A percentile compares a stretch with the other conserved stretches of the same genome.
These are phyloP conservation scores for Belgica antarctica DNA, from an alignment of 2,888 invertebrate genomes.

Conservation along the genomic window DNA sequence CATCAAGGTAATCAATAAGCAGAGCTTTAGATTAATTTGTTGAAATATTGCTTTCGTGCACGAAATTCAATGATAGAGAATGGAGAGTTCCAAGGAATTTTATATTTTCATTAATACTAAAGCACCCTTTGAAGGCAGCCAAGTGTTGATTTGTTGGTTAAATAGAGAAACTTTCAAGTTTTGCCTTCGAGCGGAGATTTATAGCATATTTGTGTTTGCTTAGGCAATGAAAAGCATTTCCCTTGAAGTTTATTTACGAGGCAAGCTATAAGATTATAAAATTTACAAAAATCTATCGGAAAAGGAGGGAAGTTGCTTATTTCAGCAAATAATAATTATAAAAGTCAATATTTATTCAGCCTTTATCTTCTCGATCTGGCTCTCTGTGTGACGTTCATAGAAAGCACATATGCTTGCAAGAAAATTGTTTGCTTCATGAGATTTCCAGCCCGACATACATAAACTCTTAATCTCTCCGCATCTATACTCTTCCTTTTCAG, in stretches of 20 bases:
- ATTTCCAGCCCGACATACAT: neutral
- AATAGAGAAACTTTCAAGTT: slow-evolving; percentile 2
- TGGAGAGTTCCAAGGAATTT: slow-evolving; percentile 12
- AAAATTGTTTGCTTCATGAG: neutral
- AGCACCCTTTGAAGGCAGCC: neutral
- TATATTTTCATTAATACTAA: slow-evolving; percentile 32
- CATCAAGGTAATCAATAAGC: slow-evolving; percentile 1
- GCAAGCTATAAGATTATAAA: neutral
- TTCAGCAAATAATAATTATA: slow-evolving; percentile 44
- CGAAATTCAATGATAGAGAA: slow-evolving; percentile 32
- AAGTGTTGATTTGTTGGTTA: slow-evolving; percentile 40
- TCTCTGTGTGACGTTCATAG: neutral
- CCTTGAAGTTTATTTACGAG: neutral
- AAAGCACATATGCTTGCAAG: neutral
- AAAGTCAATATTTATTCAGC: slow-evolving; percentile 42
- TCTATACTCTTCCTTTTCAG: neutral
- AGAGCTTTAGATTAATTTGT: slow-evolving; percentile 14
- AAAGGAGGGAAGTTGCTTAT: slow-evolving; percentile 27
- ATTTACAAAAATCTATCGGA: neutral
- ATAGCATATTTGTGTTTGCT: slow-evolving; percentile 32
- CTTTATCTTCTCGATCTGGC: neutral
- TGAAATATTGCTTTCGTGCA: slow-evolving; percentile 36
- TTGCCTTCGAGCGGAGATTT: slow-evolving; percentile 25
- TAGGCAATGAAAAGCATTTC: neutral
- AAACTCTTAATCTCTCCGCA: slow-evolving; percentile 16